Percentiles rank a stretch among this genome's conserved stretches.
These are phyloP conservation scores for Hirtodrosophila alboralis DNA, from an alignment of 2,888 invertebrate genomes.

Conservation along the genomic window DNA sequence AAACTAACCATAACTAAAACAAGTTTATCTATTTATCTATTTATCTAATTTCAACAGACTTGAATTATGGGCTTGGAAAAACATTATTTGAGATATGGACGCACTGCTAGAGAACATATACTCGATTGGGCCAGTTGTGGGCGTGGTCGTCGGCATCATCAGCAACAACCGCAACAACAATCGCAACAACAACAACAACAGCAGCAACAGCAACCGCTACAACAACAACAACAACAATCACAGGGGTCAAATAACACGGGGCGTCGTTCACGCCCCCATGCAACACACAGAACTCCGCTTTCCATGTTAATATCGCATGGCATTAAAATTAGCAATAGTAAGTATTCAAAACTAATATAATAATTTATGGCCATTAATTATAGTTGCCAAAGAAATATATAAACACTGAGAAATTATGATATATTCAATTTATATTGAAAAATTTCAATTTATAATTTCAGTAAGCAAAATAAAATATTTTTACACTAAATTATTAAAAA, in stretches of 20 bases:
- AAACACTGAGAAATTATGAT: too few relatives aligned
- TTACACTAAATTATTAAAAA: too few relatives aligned
- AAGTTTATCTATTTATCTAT: slow-evolving; percentile 10
- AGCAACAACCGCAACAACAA: slow-evolving; percentile 36
- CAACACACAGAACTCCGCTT: slow-evolving; percentile 86
- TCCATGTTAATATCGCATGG: slow-evolving; percentile 93
- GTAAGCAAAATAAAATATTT: too few relatives aligned
- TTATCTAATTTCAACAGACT: slow-evolving; percentile 64
- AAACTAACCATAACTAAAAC: slow-evolving; percentile 22
- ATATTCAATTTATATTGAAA: too few relatives aligned
- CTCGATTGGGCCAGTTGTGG: slow-evolving; percentile 86
- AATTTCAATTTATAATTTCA: too few relatives aligned
- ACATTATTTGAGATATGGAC: slow-evolving; percentile 91
- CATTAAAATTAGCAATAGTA: slow-evolving; percentile 90
- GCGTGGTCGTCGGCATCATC: slow-evolving; percentile 55
- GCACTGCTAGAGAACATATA: slow-evolving; percentile 89
- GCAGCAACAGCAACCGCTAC: slow-evolving; percentile 39
- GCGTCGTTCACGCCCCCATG: slow-evolving; percentile 64
- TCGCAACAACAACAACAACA: slow-evolving; percentile 35
- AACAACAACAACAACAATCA: slow-evolving; percentile 44
- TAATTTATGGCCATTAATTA: neutral
- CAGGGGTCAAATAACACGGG: slow-evolving; percentile 54
- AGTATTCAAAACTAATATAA: slow-evolving; percentile 84
- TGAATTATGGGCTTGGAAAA: slow-evolving; percentile 89
- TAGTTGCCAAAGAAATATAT: too few relatives aligned